Base-by-base conservation (phyloP, 1,140 invertebrate species). In the Helicoverpa armigera region DNA sequence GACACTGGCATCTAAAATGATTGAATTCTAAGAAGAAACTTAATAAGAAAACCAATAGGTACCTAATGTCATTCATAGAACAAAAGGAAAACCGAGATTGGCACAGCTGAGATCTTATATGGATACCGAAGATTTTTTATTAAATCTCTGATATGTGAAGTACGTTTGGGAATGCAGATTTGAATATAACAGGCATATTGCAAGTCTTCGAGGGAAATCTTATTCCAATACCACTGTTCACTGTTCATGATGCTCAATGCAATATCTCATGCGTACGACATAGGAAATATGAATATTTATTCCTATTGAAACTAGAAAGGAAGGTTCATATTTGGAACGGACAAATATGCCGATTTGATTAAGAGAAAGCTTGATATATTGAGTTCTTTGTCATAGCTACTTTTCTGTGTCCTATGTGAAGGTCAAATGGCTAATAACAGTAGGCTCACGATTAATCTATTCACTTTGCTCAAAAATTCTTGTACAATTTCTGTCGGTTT, bases 61-160 rank as follows among this genome's bases (percentile, higher is more conserved):
- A 43, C 35, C 35, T 43, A 43, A 67, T 82, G 54, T 76, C 63
- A 56, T 18, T 76, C 70, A 58, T 75, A 72, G 11, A 80, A 86
- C 86, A 85, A 85, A 85, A 82, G 69, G 72, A 67, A 43, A 63
- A 72, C 78, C 67, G 79, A 78, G 79, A 82, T 80, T 73, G 73
- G 69, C 79, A 63, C 84, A 88, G 84, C 84, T 85, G 85, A 85
- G 85, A 83, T 86, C 76, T 81, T 79, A 60, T 56, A 48, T 53
- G 65, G 72, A 80, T 82, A 60, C 80, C 35, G 82, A 29, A 76
- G 82, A 76, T 82, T 76, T 87, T 88, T 87, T 90, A 90, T 88
- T 88, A 90, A 88, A 89, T 88, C 83, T 87, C 79, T 82, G 85
- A 86, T 87, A 88, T 84, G 86, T 85, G 83, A 86, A 85, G 85